Evolutionary conservation across 2,888 invertebrate species (phyloP), one percentile per base, ranked within the genome.

Genomic region (Drosophila anomalata): DNA sequence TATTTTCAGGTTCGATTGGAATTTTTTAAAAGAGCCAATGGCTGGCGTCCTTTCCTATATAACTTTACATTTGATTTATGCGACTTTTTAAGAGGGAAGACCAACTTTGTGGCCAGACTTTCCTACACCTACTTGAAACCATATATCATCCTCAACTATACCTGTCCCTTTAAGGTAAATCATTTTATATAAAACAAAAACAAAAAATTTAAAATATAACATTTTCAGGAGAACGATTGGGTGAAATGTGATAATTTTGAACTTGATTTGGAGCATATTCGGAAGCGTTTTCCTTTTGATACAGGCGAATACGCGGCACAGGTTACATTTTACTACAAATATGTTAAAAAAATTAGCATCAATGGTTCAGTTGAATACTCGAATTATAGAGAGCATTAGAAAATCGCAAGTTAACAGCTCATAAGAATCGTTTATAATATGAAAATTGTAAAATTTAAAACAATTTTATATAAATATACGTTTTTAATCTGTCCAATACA

Each of bases 161-260:
- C 20, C 2, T 44, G 44, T 44, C 44, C 44, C 20, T 44, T 44
- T 11, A 44, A 44, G 20, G 44, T 44, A 44, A 20, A 20, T 22
- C 2, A 3, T 8, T 8, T 41, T 14, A 0, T 14, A 17, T 24
- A 41, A 3, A n/a, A n/a, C 2, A n/a, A n/a, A 36, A 2, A 6
- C 6, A n/a, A 12, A 33, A n/a, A 0, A 0, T 36, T n/a, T n/a
- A 36, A n/a, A 7, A 12, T 33, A 1, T 12, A 2, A 42, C 3
- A 20, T 42, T 42, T 42, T 20, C 20, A 42, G 41, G 20, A 9
- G 0, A 42, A 42, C 17, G 41, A 42, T 20, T 42, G 17, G 20
- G 41, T 42, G 3, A 20, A 42, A 11, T 42, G 20, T 20, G 20
- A 20, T 1, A 42, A 42, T 1, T 42, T 42, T 3, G 41, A 42